Conservation (phyloP, 2,888 invertebrate genomes). For the Cylindroiulus punctatus region DNA sequence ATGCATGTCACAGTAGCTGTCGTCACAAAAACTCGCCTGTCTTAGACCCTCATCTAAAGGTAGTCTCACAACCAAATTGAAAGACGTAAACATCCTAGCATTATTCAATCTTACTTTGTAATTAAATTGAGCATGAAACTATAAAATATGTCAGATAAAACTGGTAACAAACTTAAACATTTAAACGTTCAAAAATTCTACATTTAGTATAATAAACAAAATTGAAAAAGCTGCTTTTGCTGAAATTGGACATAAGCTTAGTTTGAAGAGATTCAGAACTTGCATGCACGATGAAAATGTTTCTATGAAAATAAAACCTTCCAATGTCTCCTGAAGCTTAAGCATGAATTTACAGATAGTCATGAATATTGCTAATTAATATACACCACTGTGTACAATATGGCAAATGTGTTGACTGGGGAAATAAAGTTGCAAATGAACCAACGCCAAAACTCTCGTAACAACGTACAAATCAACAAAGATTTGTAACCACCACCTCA, state of each 20-base stretch:
- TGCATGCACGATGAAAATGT: neutral
- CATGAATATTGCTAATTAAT: conserved; percentile 5
- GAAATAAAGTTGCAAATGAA: neutral
- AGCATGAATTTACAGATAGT: neutral
- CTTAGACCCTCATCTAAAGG: neutral
- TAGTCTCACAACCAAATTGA: neutral
- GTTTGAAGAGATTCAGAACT: neutral
- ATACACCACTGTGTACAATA: neutral
- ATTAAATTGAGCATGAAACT: neutral
- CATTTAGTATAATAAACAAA: neutral
- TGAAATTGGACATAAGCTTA: neutral
- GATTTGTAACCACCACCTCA: conserved; percentile 8
- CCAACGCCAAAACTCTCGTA: neutral
- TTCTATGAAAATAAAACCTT: neutral
- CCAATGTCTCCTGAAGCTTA: neutral
- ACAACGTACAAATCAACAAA: neutral
- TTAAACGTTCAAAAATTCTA: neutral
- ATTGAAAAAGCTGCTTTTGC: neutral
- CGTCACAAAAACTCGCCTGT: neutral
- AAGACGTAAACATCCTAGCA: neutral
- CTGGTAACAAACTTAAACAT: conserved; percentile 20
- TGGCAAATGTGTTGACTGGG: neutral
- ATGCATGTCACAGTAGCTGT: neutral
- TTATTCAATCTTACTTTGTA: neutral
- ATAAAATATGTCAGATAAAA: conserved; percentile 21